phyloP scores from a whole-genome alignment of 35 echinoderm and acorn worm genomes.

The Holothuria glaberrima region DNA sequence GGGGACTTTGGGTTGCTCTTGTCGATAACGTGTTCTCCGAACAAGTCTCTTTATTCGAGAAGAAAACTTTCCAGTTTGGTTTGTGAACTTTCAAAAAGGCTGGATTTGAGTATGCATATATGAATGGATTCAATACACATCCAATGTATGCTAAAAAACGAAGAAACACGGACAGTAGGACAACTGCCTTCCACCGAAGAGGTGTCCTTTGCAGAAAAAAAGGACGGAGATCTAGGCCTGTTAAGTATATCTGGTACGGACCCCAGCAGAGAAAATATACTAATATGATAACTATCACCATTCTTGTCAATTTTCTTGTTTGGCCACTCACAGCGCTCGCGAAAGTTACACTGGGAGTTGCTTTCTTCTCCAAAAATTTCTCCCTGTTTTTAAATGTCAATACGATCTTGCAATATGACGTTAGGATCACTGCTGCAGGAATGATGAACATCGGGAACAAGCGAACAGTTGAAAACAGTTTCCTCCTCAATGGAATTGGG shows the following conservation, averaged over 20 bases:
- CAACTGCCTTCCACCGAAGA: constrained; percentile 3
- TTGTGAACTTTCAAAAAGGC: not conserved
- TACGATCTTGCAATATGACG: constrained; percentile 27
- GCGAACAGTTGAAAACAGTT: constrained; percentile 12
- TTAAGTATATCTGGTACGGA: constrained; percentile 25
- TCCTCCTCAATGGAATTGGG: not conserved
- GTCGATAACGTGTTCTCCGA: not conserved
- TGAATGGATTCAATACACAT: constrained; percentile 24
- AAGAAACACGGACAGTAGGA: not conserved
- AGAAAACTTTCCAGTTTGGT: not conserved
- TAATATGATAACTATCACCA: constrained; percentile 37
- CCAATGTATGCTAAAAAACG: constrained; percentile 15
- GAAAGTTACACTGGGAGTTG: not conserved
- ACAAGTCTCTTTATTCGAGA: not conserved
- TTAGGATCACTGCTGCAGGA: constrained; percentile 5
- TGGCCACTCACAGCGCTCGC: not conserved
- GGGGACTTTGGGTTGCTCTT: not conserved
- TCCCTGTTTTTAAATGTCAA: not conserved
- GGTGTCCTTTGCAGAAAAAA: constrained; percentile 34
- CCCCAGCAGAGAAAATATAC: constrained; percentile 39
- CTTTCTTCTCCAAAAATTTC: not conserved
- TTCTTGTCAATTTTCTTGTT: constrained; percentile 17
- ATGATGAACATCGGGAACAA: constrained; percentile 41
- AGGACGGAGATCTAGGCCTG: constrained; percentile 25
- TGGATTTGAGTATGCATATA: constrained; percentile 31